Evolutionary conservation across 2,113 vertebrate species (phyloP), one percentile per base, ranked within the genome.

Genomic region (Hystrix cristata): DNA sequence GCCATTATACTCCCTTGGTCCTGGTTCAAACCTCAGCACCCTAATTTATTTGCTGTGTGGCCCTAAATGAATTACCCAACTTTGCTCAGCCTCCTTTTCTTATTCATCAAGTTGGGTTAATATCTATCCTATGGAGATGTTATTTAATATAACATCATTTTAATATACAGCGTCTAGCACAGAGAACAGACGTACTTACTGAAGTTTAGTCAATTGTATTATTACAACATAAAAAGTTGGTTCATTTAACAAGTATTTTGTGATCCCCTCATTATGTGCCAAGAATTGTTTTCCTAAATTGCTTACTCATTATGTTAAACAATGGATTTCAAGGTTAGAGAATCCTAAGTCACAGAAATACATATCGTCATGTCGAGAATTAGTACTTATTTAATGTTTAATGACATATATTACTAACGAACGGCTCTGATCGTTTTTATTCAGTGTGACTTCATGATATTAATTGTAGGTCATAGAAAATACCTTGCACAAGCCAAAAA

Each of bases 241-340:
- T 83, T 95, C 48, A 60, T 86, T 95, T 29, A 79, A 34, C 25
- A 94, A 85, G 51, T 84, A 92, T 85, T 87, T 53, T 64, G 3
- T 91, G 62, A 80, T 5, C n/a, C 25, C 53, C 51, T 57, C 43
- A 51, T 15, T 69, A 10, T 83, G 4, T 46, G 43, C 31, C 64
- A 84, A 94, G 25, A 94, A 67, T 65, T 83, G 12, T 62, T 92
- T 84, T 87, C 64, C 91, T 62, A 80, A 23, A 0, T 55, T 90
- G 38, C 62, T 90, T 71, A 78, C 72, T 92, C 46, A 74, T 76
- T 69, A 74, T 8, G 6, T 13, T 57, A 8, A 94, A 15, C 84
- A 53, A 76, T 94, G 53, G 13, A 59, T 55, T 87, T 94, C 27
- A 87, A 53, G 7, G 79, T 92, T 72, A 64, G 19, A 92, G 46